phyloP scores from a whole-genome alignment of 2,113 vertebrate genomes.

The Spea bombifrons region DNA sequence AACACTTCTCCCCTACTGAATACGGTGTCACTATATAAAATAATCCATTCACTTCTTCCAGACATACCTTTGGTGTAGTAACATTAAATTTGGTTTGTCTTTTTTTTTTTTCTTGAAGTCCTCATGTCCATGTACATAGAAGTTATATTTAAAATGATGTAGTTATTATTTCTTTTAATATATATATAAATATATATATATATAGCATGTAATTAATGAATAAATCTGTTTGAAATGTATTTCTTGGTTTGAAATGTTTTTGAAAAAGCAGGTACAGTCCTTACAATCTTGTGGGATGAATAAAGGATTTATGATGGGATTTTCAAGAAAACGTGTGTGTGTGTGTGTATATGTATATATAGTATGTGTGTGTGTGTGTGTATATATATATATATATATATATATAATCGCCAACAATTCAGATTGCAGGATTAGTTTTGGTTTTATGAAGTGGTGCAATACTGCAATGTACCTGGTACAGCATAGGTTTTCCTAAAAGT shows the following conservation, averaged over 20 bases:
- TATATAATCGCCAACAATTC: too few species aligned
- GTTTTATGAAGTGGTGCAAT: too few species aligned
- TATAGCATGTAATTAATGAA: slow-evolving; percentile 71
- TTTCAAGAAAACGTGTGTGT: too few species aligned
- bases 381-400: too few species aligned
- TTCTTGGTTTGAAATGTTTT: slow-evolving; percentile 19
- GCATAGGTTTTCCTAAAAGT: too few species aligned
- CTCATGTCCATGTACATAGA: slow-evolving; percentile 65
- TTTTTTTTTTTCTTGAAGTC: slow-evolving; percentile 55
- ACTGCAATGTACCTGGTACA: too few species aligned
- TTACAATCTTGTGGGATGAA: too few species aligned
- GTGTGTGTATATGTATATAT: too few species aligned
- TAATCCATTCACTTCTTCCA: slow-evolving; percentile 51
- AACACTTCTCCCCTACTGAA: slow-evolving; percentile 51
- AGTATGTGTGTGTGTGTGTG: too few species aligned
- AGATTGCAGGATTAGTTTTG: too few species aligned
- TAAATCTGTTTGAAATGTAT: slow-evolving; percentile 63
- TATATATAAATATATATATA: slow-evolving; percentile 34
- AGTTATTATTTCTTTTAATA: slow-evolving; percentile 66
- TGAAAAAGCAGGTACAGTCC: too few species aligned
- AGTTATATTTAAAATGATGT: slow-evolving; percentile 63
- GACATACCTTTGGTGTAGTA: slow-evolving; percentile 10
- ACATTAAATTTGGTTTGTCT: slow-evolving; percentile 30
- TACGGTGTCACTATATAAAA: slow-evolving; percentile 50
- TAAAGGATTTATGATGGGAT: too few species aligned